These are phyloP conservation scores for Acanthoscelides obtectus DNA, from an alignment of 2,888 invertebrate species.

Conservation along the genomic window DNA sequence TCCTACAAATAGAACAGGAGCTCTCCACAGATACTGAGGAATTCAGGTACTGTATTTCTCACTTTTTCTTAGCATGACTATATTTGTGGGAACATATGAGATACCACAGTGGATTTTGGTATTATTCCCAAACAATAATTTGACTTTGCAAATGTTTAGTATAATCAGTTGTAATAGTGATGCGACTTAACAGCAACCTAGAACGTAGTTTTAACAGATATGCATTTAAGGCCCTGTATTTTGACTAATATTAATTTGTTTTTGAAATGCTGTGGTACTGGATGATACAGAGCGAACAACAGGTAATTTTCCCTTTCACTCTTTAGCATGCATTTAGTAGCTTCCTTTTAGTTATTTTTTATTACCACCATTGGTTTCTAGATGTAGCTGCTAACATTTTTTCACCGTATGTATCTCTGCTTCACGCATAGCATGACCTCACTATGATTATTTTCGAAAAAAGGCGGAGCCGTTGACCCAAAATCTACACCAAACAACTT, in stretches of 20 bases:
- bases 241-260: conserved; percentile 25
- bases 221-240: conserved; percentile 2
- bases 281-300: conserved; percentile 37
- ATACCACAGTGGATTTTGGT: too few species aligned
- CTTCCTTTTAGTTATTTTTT: neutral
- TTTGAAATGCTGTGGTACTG: conserved; percentile 29
- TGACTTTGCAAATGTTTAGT: too few species aligned
- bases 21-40: conserved; percentile 70
- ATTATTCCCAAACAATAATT: too few species aligned
- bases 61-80: too few species aligned
- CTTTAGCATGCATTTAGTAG: neutral
- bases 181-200: neutral
- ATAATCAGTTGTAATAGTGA: neutral
- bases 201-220: conserved; percentile 15
- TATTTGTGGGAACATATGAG: too few species aligned
- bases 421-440: neutral
- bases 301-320: conserved; percentile 29
- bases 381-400: neutral
- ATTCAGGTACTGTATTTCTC: conserved; percentile 63
- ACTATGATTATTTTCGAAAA: too few species aligned
- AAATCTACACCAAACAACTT: too few species aligned
- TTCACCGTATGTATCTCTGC: neutral
- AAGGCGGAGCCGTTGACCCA: too few species aligned
- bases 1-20: conserved; percentile 81
- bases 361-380: neutral